phyloP scores from a whole-genome alignment of 1,140 invertebrate species.

The Ephestia elutella region DNA sequence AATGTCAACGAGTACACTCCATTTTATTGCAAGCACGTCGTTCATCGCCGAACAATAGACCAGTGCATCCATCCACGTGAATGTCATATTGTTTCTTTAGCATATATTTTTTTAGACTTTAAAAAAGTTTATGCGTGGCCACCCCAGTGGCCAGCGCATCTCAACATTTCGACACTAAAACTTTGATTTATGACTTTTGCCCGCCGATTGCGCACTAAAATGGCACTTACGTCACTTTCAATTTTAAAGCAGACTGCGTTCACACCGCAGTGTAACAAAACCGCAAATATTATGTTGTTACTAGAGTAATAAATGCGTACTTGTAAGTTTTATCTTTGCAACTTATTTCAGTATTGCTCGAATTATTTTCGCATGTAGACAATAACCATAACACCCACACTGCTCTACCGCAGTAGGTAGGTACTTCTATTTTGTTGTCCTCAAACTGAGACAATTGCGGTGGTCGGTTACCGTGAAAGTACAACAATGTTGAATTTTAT shows the following conservation, averaged over 20 bases:
- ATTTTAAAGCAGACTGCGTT: constrained; percentile 60
- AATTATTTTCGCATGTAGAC: constrained; percentile 2
- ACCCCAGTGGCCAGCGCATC: constrained; percentile 69
- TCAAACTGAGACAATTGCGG: background rate
- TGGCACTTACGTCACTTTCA: constrained; percentile 72
- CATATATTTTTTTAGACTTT: constrained; percentile 47
- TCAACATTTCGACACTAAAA: constrained; percentile 72
- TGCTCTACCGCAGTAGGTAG: background rate
- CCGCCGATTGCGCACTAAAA: constrained; percentile 70
- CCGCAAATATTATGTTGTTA: constrained; percentile 2
- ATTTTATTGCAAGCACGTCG: constrained; percentile 21
- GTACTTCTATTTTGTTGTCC: background rate
- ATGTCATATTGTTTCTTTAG: constrained; percentile 66
- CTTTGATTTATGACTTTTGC: constrained; percentile 71
- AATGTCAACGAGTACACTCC: constrained; percentile 38
- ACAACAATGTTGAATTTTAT: background rate
- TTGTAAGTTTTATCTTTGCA: constrained; percentile 5
- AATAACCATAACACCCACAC: constrained; percentile 1
- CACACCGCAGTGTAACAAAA: constrained; percentile 48
- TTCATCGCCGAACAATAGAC: constrained; percentile 56
- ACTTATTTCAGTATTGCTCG: background rate
- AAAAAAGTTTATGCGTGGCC: constrained; percentile 54
- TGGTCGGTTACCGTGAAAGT: background rate
- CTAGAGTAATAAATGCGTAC: constrained; percentile 1
- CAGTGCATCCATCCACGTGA: constrained; percentile 36